Base-by-base conservation (phyloP, 2,113 vertebrate species). In the Gasterosteus aculeatus region DNA sequence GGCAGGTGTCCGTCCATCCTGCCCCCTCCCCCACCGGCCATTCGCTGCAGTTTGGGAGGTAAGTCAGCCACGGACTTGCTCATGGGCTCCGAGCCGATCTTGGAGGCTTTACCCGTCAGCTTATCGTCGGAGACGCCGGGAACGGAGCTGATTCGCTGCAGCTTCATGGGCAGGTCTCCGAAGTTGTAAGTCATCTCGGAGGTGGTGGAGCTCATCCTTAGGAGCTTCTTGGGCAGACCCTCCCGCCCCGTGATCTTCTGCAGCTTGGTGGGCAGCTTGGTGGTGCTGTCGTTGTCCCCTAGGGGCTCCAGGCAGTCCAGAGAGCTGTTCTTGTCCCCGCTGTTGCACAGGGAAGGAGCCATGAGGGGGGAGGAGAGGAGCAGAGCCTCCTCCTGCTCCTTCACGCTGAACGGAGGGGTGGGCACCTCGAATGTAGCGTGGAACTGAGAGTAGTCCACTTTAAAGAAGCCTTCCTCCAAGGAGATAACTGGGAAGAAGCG, bases 381-480 rank as follows among this genome's bases (percentile, higher is more conserved):
- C 39, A 99, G 94, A 59, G 97, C 97, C 89, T 99, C 98, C 85
- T 99, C 97, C 78, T 98, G 96, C 89, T 99, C 98, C 92, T 99
- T 99, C 49, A 98, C 97, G n/a, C 98, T 99, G 92, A 98, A 96
- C 0, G 97, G 97, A 2, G 97, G 89, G 0, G 98, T 98, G 59
- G 95, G 96, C 35, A 99, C 97, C 93, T 99, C 98, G 64, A 99
- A 99, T 0, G 98, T 99, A 44, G 97, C 97, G 18, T 99, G 98
- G 89, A 99, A 99, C 93, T 99, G 98, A n/a, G 98, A 99, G 78
- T 99, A 99, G 93, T 99, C 98, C 72, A 99, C 98, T 91, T 99
- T 99, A 76, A 99, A 99, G 93, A 99, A 99, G 5, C 98, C 98
- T 59, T 99, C 98, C 78, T 99, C 98, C 92, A 99, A 92, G 84